phyloP scores from a whole-genome alignment of 2,113 vertebrate genomes.

The Malurus alboscapulatus region DNA sequence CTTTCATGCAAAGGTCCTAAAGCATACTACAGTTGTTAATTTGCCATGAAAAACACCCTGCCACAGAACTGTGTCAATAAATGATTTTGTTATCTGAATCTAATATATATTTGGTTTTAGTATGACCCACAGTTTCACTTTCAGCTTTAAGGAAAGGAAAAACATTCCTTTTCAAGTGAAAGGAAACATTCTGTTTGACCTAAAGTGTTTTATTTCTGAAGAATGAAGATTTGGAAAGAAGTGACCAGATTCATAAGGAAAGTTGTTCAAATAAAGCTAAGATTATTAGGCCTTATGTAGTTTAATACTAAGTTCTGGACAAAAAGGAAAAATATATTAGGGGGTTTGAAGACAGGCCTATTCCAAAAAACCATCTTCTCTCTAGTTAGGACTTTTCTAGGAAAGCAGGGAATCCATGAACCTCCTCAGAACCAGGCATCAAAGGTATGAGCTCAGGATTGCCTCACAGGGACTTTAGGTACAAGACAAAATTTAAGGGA shows the following conservation, averaged over 20 bases:
- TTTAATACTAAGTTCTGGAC: background rate
- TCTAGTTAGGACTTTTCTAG: background rate
- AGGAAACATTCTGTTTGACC: background rate
- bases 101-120: background rate
- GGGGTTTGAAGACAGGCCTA: background rate
- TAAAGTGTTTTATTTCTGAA: background rate
- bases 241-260: background rate
- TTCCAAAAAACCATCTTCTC: background rate
- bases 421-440: background rate
- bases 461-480: background rate
- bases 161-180: slow-evolving; percentile 17
- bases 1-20: slow-evolving; percentile 44
- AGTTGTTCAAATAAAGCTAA: background rate
- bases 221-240: background rate
- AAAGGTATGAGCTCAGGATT: background rate
- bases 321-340: background rate
- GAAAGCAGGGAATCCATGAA: background rate
- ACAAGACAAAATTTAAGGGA: background rate
- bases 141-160: background rate
- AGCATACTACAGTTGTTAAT: background rate
- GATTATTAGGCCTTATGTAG: background rate
- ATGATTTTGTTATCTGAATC: slow-evolving; percentile 21
- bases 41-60: slow-evolving; percentile 44
- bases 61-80: background rate
- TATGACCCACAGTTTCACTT: background rate